phyloP scores from a whole-genome alignment of 2,113 vertebrate genomes.

The Anguilla japonica region DNA sequence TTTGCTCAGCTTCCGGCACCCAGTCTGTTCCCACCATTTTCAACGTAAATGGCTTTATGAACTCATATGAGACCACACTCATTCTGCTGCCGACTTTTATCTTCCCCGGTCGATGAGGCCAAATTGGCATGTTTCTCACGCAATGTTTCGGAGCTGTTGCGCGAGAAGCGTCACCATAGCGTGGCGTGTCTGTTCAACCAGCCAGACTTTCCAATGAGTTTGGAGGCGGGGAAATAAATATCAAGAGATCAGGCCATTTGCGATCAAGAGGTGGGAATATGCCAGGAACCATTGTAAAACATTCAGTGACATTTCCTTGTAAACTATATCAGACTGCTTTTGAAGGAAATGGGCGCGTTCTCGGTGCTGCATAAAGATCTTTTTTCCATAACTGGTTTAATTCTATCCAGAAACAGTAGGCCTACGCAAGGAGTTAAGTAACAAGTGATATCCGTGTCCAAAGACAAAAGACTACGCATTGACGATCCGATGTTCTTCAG shows the following conservation, averaged over 20 bases:
- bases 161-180: conserved; percentile 17
- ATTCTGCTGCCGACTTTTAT: not conserved
- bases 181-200: conserved; percentile 6
- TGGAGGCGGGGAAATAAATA: conserved; percentile 18
- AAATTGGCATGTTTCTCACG: conserved; percentile 43
- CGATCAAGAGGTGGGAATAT: not conserved
- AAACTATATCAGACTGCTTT: not conserved
- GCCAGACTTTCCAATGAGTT: not conserved
- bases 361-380: no score
- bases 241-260: not conserved
- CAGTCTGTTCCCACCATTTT: not conserved
- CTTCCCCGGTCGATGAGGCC: not conserved
- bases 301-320: not conserved
- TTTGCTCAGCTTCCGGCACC: not conserved
- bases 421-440: not conserved
- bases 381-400: no score
- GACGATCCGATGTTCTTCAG: not conserved
- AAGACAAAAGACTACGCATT: not conserved
- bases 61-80: not conserved
- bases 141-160: conserved; percentile 58
- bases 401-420: not conserved
- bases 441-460: not conserved
- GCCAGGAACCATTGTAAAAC: not conserved
- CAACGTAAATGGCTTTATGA: not conserved
- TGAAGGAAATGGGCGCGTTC: not conserved